Evolutionary conservation across 2,113 vertebrate species (phyloP).

Genomic region (Burhinus oedicnemus): DNA sequence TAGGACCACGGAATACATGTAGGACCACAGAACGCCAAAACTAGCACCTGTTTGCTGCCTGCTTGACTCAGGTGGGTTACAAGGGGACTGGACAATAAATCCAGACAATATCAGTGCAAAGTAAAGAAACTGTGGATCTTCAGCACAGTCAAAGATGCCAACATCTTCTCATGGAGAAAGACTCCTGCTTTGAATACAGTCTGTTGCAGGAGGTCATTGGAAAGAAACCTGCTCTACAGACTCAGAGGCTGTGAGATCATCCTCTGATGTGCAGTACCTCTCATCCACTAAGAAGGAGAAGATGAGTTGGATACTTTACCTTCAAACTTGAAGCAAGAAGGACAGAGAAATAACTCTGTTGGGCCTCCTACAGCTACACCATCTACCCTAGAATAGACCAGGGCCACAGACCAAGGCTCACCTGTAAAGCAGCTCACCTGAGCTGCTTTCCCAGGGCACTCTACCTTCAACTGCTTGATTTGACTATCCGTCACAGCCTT

Average conservation of each 20-base stretch:
- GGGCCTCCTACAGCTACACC: not conserved
- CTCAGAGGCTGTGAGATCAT: not conserved
- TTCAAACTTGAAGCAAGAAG: not conserved
- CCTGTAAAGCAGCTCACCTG: not conserved
- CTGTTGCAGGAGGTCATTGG: not conserved
- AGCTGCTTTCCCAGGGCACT: not conserved
- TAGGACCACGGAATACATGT: not conserved
- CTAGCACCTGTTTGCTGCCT: not conserved
- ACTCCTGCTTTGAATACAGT: not conserved
- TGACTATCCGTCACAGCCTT: not conserved
- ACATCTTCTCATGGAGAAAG: not conserved
- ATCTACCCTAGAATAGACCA: not conserved
- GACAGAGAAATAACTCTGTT: not conserved
- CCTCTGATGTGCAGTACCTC: not conserved
- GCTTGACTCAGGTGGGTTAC: not conserved
- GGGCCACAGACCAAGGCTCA: not conserved
- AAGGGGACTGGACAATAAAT: not conserved
- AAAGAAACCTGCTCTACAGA: not conserved
- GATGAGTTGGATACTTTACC: not conserved
- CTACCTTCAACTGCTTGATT: not conserved
- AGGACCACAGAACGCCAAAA: not conserved
- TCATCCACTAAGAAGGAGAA: not conserved
- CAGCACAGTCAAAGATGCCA: not conserved
- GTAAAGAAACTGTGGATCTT: not conserved
- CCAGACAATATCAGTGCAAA: not conserved